Evolutionary conservation across 2,797 vertebrate genomes (phyloP), one percentile per base, ranked within the genome.

Genomic region (Lycodopsis pacificus): DNA sequence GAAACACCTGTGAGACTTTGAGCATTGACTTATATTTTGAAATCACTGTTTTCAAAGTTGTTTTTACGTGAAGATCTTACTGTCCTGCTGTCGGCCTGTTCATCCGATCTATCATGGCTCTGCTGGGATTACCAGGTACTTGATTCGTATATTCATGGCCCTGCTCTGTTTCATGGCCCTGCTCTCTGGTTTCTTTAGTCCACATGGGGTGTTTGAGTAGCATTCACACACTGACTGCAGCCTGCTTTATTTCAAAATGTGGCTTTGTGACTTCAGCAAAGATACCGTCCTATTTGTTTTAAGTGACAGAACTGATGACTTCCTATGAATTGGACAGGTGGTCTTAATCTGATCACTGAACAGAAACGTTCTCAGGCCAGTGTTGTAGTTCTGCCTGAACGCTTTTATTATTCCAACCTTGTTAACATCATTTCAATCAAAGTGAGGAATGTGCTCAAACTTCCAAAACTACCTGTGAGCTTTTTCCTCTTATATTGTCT

Each of bases 311-410:
- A 77, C 25, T 65, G 58, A 66, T 72, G 75, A 53, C 76, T 85
- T 62, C 42, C 51, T 44, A 30, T 71, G 54, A 83, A 34, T 22
- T 78, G 73, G 40, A 87, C 92, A 93, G 91, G 72, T 92, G 94
- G 82, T 91, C 70, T 81, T 81, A 64, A 88, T 94, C 90, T 83
- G 84, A 89, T 82, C 81, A 71, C 76, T 79, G 65, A 38, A 61
- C 73, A 88, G 82, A 78, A 83, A 79, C 49, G 38, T 61, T 63
- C 34, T 44, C 36, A 34, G 64, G 65, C 56, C 70, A 44, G 76
- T 19, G 66, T 76, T 80, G 77, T 46, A 56, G 22, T 62, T 82
- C 84, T 81, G 88, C 81, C 70, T 81, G 79, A 71, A 51, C 74
- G 49, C 71, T 78, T 85, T 77, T 85, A 90, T 91, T 86, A 65